phyloP scores from a whole-genome alignment of 2,888 invertebrate genomes.

The Heterodera filipjevi region DNA sequence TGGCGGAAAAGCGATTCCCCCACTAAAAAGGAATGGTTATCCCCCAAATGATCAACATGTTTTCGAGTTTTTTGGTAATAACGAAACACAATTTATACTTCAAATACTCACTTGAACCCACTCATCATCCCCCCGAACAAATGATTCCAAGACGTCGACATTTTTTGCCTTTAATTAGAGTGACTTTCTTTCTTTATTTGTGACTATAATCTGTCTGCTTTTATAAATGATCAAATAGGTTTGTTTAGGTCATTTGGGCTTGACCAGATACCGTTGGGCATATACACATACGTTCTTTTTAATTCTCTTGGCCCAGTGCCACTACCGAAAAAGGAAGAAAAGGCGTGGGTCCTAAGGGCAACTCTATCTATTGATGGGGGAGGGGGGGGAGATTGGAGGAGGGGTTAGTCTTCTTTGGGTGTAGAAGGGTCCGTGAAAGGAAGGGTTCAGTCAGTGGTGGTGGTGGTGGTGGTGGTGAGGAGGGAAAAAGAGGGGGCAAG shows the following conservation, averaged over 20 bases:
- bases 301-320: neutral
- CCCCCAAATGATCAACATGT: neutral
- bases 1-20: slow-evolving; percentile 20
- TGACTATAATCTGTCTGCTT: neutral
- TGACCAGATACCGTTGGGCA: neutral
- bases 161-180: neutral
- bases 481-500: neutral
- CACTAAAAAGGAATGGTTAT: slow-evolving; percentile 16
- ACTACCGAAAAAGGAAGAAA: slow-evolving; percentile 1
- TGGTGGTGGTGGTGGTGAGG: neutral
- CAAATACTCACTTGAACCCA: slow-evolving; percentile 1
- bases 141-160: slow-evolving; percentile 14
- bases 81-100: neutral
- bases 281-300: neutral
- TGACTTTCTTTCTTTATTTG: neutral
- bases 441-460: neutral
- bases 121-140: slow-evolving; percentile 18
- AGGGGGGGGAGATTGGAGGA: neutral
- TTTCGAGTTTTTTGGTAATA: neutral
- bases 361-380: neutral
- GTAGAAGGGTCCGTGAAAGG: slow-evolving; percentile 2
- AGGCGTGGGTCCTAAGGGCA: slow-evolving; percentile 5
- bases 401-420: slow-evolving; percentile 6
- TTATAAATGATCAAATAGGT: neutral
- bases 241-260: neutral